Evolutionary conservation across 2,888 invertebrate species (phyloP).

Genomic region (Lasioglossum leucozonium): DNA sequence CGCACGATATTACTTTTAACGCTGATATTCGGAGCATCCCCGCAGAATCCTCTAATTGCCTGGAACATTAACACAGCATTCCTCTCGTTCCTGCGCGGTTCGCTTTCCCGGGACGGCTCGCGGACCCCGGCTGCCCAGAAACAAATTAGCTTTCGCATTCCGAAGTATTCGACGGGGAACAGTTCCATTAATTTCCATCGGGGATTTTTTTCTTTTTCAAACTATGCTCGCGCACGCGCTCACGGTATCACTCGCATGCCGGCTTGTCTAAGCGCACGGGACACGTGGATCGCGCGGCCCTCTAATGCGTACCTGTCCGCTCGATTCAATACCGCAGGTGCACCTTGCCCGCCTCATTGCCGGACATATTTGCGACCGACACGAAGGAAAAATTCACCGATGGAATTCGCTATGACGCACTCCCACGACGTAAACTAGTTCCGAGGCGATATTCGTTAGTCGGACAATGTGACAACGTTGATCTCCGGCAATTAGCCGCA

Average conservation of each 20-base stretch:
- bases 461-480: slow-evolving; percentile 24
- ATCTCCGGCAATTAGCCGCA: slow-evolving; percentile 1
- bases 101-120: slow-evolving; percentile 7
- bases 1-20: slow-evolving; percentile 13
- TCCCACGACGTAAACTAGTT: slow-evolving; percentile 63
- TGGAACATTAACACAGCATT: slow-evolving; percentile 10
- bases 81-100: slow-evolving; percentile 2
- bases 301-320: slow-evolving; percentile 49
- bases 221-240: background rate
- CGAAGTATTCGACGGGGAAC: background rate
- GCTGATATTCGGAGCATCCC: slow-evolving; percentile 19
- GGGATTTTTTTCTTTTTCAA: background rate
- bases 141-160: slow-evolving; percentile 17
- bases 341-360: slow-evolving; percentile 51
- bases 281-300: slow-evolving; percentile 47
- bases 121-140: slow-evolving; percentile 4
- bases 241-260: slow-evolving; percentile 10
- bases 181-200: slow-evolving; percentile 5
- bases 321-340: slow-evolving; percentile 60
- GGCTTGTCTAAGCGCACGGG: background rate
- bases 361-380: slow-evolving; percentile 38
- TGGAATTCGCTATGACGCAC: slow-evolving; percentile 67
- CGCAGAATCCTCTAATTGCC: slow-evolving; percentile 19
- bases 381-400: slow-evolving; percentile 35
- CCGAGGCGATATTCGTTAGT: slow-evolving; percentile 55